Conservation (phyloP, 2,888 invertebrate genomes). For the Ctenicera cuprea region DNA sequence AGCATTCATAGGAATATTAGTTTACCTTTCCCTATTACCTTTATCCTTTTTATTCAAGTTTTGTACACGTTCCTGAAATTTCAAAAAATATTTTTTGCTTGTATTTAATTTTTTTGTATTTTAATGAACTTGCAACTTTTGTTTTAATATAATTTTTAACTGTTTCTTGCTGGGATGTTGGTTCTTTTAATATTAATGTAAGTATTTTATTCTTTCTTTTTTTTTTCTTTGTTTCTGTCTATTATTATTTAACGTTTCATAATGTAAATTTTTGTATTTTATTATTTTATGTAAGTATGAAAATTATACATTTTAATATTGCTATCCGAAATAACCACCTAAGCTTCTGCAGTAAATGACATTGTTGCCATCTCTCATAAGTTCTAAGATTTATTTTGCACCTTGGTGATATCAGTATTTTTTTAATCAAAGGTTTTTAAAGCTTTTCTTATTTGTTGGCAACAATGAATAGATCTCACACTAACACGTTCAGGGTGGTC, state of each 20-base stretch:
- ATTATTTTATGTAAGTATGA: neutral
- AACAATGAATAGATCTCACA: slow-evolving; percentile 10
- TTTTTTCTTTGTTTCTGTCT: no score
- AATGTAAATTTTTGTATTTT: no score
- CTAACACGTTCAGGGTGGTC: slow-evolving; percentile 11
- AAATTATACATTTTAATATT: no score
- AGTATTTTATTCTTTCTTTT: no score
- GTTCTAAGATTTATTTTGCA: no score
- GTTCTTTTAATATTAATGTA: no score
- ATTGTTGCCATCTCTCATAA: no score
- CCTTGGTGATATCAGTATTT: no score
- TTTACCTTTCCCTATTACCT: slow-evolving; percentile 7
- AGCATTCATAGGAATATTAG: slow-evolving; percentile 40
- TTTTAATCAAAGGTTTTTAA: neutral
- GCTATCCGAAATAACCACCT: neutral
- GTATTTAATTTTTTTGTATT: neutral
- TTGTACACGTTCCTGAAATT: neutral
- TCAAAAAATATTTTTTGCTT: neutral
- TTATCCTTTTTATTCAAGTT: slow-evolving; percentile 13
- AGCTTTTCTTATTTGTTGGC: neutral
- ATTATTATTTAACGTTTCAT: no score
- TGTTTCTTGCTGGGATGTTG: neutral
- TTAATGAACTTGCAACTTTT: no score
- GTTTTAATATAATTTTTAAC: neutral
- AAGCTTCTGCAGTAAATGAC: no score